Evolutionary conservation across 2,888 invertebrate species (phyloP).

Genomic region (Deroplatys truncata): DNA sequence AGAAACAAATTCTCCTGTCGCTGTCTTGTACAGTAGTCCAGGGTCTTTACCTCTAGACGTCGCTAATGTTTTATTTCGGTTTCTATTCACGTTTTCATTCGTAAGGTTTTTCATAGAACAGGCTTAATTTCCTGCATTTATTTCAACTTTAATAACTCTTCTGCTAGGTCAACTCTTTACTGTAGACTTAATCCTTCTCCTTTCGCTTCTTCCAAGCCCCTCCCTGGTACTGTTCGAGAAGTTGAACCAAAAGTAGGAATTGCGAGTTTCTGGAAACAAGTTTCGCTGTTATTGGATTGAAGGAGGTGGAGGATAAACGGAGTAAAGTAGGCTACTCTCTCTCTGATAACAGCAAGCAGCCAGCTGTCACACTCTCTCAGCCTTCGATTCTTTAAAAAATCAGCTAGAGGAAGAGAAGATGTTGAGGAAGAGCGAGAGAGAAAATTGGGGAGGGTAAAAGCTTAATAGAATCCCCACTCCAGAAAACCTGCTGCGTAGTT

Average conservation of each 20-base stretch:
- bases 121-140: conserved; percentile 24
- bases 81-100: neutral
- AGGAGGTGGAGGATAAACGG: neutral
- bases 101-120: neutral
- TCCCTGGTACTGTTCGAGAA: neutral
- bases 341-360: neutral
- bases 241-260: neutral
- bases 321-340: neutral
- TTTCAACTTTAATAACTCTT: conserved; percentile 14
- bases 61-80: neutral
- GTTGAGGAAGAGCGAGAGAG: neutral
- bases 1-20: neutral
- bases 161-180: neutral
- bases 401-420: neutral
- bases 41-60: neutral
- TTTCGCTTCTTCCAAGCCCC: neutral
- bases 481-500: neutral
- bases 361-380: neutral
- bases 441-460: neutral
- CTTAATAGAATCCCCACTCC: neutral
- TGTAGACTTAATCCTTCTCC: neutral
- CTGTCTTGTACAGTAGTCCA: neutral
- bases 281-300: conserved; percentile 3
- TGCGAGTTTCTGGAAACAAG: neutral
- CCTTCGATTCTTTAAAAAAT: neutral